A percentile compares a stretch with the other conserved stretches of the same genome.
These are phyloP conservation scores for Dolichopus griseipennis DNA, from an alignment of 2,888 invertebrate species.

Conservation along the genomic window DNA sequence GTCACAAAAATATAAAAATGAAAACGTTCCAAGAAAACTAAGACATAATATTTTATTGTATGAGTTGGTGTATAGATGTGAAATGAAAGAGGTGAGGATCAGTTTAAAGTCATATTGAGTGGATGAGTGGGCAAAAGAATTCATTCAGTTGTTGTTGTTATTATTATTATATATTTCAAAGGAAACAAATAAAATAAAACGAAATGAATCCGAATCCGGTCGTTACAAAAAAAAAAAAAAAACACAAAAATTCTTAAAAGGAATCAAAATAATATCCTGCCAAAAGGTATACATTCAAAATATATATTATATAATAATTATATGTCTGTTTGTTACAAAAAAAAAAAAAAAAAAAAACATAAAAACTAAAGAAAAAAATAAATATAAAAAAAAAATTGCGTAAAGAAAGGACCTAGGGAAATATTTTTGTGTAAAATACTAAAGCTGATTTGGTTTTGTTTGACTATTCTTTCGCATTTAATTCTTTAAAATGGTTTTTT, in stretches of 20 bases:
- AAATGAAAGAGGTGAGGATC: background rate
- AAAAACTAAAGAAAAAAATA: no score
- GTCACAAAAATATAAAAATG: background rate
- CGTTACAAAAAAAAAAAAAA: background rate
- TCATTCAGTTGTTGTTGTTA: background rate
- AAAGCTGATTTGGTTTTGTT: background rate
- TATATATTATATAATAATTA: no score
- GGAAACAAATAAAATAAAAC: background rate
- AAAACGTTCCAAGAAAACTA: background rate
- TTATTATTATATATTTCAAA: background rate
- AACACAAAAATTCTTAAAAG: background rate
- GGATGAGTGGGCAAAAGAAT: slow-evolving; percentile 1
- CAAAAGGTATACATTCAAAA: no score
- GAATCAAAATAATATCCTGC: background rate
- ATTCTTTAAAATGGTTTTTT: no score
- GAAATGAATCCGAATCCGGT: background rate
- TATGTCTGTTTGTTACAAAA: background rate
- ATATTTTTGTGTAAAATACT: background rate
- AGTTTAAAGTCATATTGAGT: slow-evolving; percentile 4
- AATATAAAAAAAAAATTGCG: background rate
- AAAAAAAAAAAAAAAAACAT: no score
- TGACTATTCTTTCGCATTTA: background rate
- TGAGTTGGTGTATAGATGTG: background rate
- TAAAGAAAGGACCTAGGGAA: background rate
- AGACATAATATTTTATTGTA: background rate